phyloP scores from a whole-genome alignment of 2,797 vertebrate genomes.

The Enteromius thamalakanensis region DNA sequence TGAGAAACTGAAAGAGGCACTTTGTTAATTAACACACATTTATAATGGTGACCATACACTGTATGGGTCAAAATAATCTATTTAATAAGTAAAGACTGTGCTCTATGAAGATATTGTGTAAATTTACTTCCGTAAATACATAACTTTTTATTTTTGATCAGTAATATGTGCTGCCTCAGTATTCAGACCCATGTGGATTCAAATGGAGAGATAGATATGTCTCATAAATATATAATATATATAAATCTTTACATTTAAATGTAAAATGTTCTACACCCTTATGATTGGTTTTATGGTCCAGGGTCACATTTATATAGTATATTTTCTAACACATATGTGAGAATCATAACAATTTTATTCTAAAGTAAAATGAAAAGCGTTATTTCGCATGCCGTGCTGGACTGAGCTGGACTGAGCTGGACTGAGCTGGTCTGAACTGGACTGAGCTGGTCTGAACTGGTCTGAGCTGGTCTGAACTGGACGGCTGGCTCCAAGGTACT shows the following conservation, averaged over 20 bases:
- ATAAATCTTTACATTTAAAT: not conserved
- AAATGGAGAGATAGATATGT: no score
- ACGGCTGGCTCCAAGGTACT: conserved; percentile 14
- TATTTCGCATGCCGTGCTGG: not conserved
- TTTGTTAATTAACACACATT: not conserved
- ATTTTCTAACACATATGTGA: not conserved
- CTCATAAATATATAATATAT: not conserved
- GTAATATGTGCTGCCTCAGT: not conserved
- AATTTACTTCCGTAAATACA: not conserved
- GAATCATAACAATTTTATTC: not conserved
- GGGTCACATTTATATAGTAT: not conserved
- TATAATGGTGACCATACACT: not conserved
- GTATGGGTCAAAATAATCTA: not conserved
- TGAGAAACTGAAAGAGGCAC: not conserved
- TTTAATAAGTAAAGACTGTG: not conserved
- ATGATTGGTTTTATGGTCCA: not conserved
- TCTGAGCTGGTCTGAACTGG: not conserved
- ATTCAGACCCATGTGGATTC: not conserved
- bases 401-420: not conserved
- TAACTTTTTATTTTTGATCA: not conserved
- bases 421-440: not conserved
- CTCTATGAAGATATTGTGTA: not conserved
- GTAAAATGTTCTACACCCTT: not conserved
- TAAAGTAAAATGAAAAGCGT: not conserved
- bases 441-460: not conserved